A percentile compares a stretch with the other conserved stretches of the same genome.
phyloP scores from a whole-genome alignment of 2,797 vertebrate genomes.

The Neoniphon sammara region DNA sequence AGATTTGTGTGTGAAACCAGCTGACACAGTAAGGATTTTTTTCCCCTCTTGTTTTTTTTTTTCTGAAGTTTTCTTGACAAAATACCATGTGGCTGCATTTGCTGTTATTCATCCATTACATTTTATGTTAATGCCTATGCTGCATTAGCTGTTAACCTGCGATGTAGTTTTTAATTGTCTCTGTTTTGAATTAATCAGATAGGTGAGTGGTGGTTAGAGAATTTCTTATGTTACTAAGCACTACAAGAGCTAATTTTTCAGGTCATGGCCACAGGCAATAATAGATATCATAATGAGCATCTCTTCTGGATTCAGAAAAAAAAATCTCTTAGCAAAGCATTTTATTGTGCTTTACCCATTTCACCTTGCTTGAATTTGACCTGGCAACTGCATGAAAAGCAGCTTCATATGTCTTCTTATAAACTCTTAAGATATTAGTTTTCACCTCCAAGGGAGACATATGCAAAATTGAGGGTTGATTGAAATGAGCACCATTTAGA shows the following conservation, averaged over 20 bases:
- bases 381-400: neutral
- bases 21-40: constrained; percentile 31
- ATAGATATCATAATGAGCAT: neutral
- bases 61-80: constrained; percentile 20
- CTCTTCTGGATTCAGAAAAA: neutral
- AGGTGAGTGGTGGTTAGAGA: neutral
- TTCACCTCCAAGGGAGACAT: neutral
- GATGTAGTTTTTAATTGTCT: too few relatives aligned
- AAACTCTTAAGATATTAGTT: neutral
- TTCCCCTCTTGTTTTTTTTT: constrained; percentile 1
- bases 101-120: constrained; percentile 28
- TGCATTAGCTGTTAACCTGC: constrained; percentile 1
- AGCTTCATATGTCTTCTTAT: neutral
- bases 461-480: too few relatives aligned
- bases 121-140: neutral
- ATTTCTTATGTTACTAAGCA: too few relatives aligned
- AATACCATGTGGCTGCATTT: constrained; percentile 41
- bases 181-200: neutral
- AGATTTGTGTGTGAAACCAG: constrained; percentile 59
- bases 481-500: too few relatives aligned
- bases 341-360: constrained; percentile 1
- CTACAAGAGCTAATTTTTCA: neutral
- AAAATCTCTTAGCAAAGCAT: neutral
- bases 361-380: neutral
- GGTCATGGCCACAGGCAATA: neutral